These are phyloP conservation scores for Andrena bicolor DNA, from an alignment of 2,888 invertebrate species.

Conservation along the genomic window DNA sequence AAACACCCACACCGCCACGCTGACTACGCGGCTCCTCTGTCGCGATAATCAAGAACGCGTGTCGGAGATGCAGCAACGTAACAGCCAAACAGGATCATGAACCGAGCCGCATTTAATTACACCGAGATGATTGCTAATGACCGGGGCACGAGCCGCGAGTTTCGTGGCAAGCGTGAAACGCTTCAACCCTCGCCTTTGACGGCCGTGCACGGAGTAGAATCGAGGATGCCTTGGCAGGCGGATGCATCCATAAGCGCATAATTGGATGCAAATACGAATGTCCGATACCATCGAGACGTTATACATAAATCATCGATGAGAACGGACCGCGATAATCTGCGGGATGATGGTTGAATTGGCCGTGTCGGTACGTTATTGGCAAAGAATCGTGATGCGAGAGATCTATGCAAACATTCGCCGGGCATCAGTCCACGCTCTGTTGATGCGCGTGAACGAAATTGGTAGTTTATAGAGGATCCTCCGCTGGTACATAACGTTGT, in stretches of 20 bases:
- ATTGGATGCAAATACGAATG: slow-evolving; percentile 40
- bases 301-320: slow-evolving; percentile 48
- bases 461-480: neutral
- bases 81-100: slow-evolving; percentile 15
- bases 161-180: slow-evolving; percentile 43
- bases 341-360: slow-evolving; percentile 8
- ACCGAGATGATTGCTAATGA: slow-evolving; percentile 25
- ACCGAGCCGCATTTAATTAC: slow-evolving; percentile 40
- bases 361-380: slow-evolving; percentile 39
- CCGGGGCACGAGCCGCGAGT: slow-evolving; percentile 11
- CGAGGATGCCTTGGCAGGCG: slow-evolving; percentile 25
- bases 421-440: neutral
- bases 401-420: slow-evolving; percentile 10
- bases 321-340: slow-evolving; percentile 28
- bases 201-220: neutral
- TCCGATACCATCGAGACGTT: slow-evolving; percentile 30
- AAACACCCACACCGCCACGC: neutral
- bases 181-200: slow-evolving; percentile 26
- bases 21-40: neutral
- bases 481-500: neutral
- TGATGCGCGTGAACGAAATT: slow-evolving; percentile 2
- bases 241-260: slow-evolving; percentile 24
- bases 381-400: slow-evolving; percentile 32
- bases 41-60: slow-evolving; percentile 1
- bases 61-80: neutral